phyloP scores from a whole-genome alignment of 2,888 invertebrate genomes.

The Ceraclea dissimilis region DNA sequence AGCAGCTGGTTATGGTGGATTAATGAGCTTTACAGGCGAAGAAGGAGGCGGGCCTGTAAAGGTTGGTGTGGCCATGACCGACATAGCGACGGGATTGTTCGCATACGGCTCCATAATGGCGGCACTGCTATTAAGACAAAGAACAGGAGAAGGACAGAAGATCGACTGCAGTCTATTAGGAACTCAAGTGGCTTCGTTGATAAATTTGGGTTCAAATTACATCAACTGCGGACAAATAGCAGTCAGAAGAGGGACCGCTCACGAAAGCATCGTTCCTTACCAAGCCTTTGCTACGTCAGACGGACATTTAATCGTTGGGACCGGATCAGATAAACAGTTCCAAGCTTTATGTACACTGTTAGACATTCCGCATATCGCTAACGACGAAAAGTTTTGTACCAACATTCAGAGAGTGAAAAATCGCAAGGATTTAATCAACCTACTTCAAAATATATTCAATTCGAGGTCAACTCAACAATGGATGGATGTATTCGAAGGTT shows the following conservation, averaged over 20 bases:
- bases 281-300: constrained; percentile 80
- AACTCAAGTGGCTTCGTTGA: constrained; percentile 82
- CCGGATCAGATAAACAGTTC: constrained; percentile 81
- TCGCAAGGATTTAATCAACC: constrained; percentile 57
- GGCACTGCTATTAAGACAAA: constrained; percentile 69
- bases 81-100: constrained; percentile 87
- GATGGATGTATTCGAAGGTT: constrained; percentile 61
- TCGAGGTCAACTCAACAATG: constrained; percentile 67
- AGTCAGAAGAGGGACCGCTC: constrained; percentile 83
- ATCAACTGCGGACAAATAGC: constrained; percentile 77
- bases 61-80: constrained; percentile 88
- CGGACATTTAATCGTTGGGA: constrained; percentile 78
- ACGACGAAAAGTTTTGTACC: constrained; percentile 57
- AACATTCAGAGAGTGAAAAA: constrained; percentile 73
- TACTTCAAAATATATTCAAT: constrained; percentile 53
- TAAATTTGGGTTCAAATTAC: constrained; percentile 85
- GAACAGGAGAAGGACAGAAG: constrained; percentile 80
- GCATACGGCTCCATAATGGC: constrained; percentile 93
- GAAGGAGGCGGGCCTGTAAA: constrained; percentile 78
- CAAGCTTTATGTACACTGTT: constrained; percentile 61
- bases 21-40: constrained; percentile 85
- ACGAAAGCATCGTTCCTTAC: constrained; percentile 92
- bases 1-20: constrained; percentile 86
- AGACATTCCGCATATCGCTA: constrained; percentile 50
- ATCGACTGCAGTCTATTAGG: constrained; percentile 91